phyloP scores from a whole-genome alignment of 2,113 vertebrate genomes.

The Donacobius atricapilla region DNA sequence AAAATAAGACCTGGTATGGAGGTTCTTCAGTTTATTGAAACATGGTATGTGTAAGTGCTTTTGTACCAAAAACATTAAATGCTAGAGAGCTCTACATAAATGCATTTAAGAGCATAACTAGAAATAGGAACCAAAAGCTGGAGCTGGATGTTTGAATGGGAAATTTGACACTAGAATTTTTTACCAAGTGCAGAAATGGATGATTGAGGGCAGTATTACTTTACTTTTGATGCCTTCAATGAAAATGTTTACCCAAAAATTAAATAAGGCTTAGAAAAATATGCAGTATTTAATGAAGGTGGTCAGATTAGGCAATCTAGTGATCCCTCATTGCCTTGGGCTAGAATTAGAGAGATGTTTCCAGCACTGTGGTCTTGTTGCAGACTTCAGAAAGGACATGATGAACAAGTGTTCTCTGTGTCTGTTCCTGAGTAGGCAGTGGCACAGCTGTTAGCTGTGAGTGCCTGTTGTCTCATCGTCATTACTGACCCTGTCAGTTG shows the following conservation, averaged over 20 bases:
- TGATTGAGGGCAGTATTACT: neutral
- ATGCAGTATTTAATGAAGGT: neutral
- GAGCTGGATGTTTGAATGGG: neutral
- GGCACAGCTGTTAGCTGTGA: neutral
- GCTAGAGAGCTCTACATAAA: neutral
- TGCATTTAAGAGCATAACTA: neutral
- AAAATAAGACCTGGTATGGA: neutral
- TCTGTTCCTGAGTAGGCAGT: neutral
- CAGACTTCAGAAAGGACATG: neutral
- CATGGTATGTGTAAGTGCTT: neutral
- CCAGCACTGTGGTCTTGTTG: neutral
- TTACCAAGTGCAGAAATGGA: neutral
- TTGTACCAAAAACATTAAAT: neutral
- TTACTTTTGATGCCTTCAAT: neutral
- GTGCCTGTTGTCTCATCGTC: accelerated
- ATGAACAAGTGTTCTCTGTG: neutral
- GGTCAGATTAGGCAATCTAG: neutral
- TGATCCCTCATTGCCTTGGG: neutral
- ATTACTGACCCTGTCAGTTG: neutral
- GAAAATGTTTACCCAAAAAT: neutral
- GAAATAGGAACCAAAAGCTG: neutral
- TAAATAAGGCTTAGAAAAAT: neutral
- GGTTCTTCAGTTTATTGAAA: neutral
- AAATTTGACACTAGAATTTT: neutral
- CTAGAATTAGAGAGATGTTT: neutral